A percentile compares a stretch with the other conserved stretches of the same genome.
Conservation (phyloP, 1,140 invertebrate genomes). For the Popillia japonica region DNA sequence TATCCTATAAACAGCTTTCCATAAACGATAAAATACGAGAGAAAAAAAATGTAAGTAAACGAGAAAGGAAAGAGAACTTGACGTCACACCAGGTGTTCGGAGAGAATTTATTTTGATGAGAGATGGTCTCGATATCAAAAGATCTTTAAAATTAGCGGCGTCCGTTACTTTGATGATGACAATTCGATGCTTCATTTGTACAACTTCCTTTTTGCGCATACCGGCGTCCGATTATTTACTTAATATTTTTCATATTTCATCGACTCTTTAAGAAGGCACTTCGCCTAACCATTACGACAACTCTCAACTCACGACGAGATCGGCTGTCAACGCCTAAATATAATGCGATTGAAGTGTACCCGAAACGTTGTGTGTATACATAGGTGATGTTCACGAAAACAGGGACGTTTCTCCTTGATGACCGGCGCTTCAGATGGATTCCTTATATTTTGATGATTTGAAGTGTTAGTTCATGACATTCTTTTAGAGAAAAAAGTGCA, state of each 20-base stretch:
- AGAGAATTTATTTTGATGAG: conserved; percentile 8
- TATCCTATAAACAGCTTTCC: conserved; percentile 12
- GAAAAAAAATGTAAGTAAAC: too few species aligned
- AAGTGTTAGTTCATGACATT: too few species aligned
- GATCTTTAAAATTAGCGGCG: conserved; percentile 30
- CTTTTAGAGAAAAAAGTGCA: too few species aligned
- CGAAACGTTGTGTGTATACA: background rate
- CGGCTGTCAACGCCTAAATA: conserved; percentile 23
- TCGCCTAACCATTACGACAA: conserved; percentile 13
- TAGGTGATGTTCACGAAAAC: background rate
- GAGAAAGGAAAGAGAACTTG: background rate
- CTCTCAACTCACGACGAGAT: conserved; percentile 20
- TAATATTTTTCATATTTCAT: conserved; percentile 33
- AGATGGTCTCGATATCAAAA: conserved; percentile 1
- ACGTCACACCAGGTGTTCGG: background rate
- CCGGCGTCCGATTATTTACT: conserved; percentile 15
- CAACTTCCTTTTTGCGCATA: conserved; percentile 24
- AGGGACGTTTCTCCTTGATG: background rate
- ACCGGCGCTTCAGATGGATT: background rate
- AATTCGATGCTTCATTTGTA: conserved; percentile 27
- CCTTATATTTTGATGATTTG: background rate
- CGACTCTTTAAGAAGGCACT: conserved; percentile 19
- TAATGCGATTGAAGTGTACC: conserved; percentile 26
- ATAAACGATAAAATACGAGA: background rate
- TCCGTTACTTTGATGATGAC: conserved; percentile 29